Evolutionary conservation across 2,797 vertebrate species (phyloP), one percentile per base, ranked within the genome.

Genomic region (Amniataba percoides): DNA sequence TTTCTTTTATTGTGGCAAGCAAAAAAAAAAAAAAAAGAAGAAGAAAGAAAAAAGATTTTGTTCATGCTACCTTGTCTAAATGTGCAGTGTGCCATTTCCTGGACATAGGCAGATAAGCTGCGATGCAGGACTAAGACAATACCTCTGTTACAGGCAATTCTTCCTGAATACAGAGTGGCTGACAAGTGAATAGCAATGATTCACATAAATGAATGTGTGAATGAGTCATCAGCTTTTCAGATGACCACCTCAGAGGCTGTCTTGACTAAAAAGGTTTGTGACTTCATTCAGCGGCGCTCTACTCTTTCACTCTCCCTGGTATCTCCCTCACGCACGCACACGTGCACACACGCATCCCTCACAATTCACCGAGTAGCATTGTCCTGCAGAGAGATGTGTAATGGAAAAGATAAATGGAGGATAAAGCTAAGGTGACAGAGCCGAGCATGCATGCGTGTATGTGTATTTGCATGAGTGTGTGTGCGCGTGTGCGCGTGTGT

Each of bases 401-500:
- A 97, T 97, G 96, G 96, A 97, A 97, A 97, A 94, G 92, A 94
- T 93, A 94, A 94, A 94, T 94, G 91, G 94, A 93, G 91, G 88
- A 94, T 96, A 96, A 96, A 97, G 95, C 96, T 94, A 92, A 93
- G 92, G 93, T 94, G 92, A 93, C 93, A 92, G 89, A 87, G 75
- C 81, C 1, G 84, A 87, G 88, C 83, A 82, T 85, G 82, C 77
- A 79, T 77, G 86, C 74, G 86, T 79, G 84, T 88, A 59, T 65
- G 82, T 87, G 76, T 84, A 66, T 90, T 69, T 90, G 79, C 55
- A 40, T 83, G 83, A 81, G 74, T 69, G 40, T 77, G 31, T 80
- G 77, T 63, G 18, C 68, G 65, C 55, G 81, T 66, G 61, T 81
- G 49, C 55, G 81, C 63, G 61, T 81, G 49, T 71, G 60, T 63